A percentile compares a stretch with the other conserved stretches of the same genome.
These are phyloP conservation scores for Spermophilus dauricus DNA, from an alignment of 2,113 vertebrate genomes.

Conservation along the genomic window DNA sequence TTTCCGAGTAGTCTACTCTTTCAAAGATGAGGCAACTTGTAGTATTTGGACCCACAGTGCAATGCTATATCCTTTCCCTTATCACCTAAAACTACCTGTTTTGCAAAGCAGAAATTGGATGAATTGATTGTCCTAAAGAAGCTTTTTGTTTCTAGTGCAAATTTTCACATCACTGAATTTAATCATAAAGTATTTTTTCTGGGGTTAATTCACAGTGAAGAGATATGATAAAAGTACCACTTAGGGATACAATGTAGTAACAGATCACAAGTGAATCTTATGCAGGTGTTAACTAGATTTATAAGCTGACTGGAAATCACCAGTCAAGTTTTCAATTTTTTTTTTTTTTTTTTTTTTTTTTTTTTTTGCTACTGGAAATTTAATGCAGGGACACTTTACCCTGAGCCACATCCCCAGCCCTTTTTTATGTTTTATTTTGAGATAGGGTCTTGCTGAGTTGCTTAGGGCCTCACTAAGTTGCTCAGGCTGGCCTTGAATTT, in stretches of 20 bases:
- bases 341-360: too few relatives aligned
- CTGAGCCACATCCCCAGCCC: too few relatives aligned
- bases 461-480: too few relatives aligned
- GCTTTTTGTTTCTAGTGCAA: background rate
- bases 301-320: background rate
- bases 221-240: background rate
- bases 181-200: background rate
- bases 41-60: background rate
- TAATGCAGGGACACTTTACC: too few relatives aligned
- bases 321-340: too few relatives aligned
- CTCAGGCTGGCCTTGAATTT: too few relatives aligned
- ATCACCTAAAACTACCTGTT: background rate
- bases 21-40: background rate
- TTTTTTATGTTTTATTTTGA: too few relatives aligned
- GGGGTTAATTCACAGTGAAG: background rate
- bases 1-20: background rate
- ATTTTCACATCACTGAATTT: constrained; percentile 11
- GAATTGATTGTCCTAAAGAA: background rate
- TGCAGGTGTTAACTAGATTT: background rate
- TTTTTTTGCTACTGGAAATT: too few relatives aligned
- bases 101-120: constrained; percentile 44
- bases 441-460: too few relatives aligned
- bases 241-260: background rate
- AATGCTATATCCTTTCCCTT: background rate
- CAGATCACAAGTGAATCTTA: background rate